A percentile compares a stretch with the other conserved stretches of the same genome.
These are phyloP conservation scores for Amia ocellicauda DNA, from an alignment of 2,113 vertebrate species.

Conservation along the genomic window DNA sequence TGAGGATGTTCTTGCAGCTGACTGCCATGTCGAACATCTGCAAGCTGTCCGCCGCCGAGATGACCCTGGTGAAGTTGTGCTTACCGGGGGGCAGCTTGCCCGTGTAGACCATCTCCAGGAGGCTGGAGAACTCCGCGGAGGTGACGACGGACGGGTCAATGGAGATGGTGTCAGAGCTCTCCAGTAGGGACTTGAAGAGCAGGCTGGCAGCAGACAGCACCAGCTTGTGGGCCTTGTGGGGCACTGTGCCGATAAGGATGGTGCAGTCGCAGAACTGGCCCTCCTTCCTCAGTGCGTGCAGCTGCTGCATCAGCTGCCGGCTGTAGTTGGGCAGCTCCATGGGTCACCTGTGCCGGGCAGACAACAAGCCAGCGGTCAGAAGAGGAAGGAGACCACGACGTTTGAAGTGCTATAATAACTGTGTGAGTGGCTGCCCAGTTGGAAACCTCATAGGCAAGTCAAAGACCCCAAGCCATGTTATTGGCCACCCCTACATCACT, in stretches of 20 bases:
- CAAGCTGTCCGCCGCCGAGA: constrained; percentile 78
- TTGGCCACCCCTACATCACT: background rate
- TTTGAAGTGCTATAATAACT: background rate
- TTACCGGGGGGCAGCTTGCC: constrained; percentile 78
- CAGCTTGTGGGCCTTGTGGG: constrained; percentile 79
- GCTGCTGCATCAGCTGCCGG: constrained; percentile 80
- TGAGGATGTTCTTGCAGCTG: constrained; percentile 78
- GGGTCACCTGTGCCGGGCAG: background rate
- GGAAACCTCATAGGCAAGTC: background rate
- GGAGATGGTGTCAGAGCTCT: constrained; percentile 76
- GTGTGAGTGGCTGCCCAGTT: too few relatives aligned
- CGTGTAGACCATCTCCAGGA: constrained; percentile 80
- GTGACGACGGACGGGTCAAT: constrained; percentile 73
- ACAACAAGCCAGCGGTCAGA: too few relatives aligned
- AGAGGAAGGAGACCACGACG: constrained; percentile 19
- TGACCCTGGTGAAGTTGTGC: constrained; percentile 77
- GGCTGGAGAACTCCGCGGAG: constrained; percentile 75
- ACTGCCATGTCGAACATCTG: constrained; percentile 90
- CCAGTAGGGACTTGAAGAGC: constrained; percentile 79
- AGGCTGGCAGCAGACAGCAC: constrained; percentile 82
- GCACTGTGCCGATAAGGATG: constrained; percentile 65
- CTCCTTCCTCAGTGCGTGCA: constrained; percentile 74
- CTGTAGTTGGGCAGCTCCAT: constrained; percentile 83
- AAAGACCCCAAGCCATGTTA: background rate
- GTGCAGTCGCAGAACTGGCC: constrained; percentile 82